Conservation (phyloP, 1,140 invertebrate species). For the Macrotrachela quadricornifera region DNA sequence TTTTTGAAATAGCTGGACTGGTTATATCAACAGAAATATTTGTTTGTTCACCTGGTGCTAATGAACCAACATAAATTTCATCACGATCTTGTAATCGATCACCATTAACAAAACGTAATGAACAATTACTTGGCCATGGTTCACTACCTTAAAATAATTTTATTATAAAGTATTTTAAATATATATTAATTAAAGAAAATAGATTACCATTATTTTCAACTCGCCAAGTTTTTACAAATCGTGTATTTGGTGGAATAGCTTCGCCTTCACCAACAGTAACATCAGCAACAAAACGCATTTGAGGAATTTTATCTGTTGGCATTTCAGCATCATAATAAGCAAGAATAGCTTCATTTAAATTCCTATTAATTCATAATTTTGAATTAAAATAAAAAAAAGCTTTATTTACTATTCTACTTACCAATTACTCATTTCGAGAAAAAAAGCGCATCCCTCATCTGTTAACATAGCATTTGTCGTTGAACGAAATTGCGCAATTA, state of each 20-base stretch:
- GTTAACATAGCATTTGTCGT: constrained; percentile 3
- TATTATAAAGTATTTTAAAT: neutral
- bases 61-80: too few species aligned
- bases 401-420: too few species aligned
- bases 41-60: too few species aligned
- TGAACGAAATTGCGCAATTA: constrained; percentile 3
- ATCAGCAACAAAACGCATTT: constrained; percentile 55
- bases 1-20: too few species aligned
- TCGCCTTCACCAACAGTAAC: constrained; percentile 51
- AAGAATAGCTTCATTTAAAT: constrained; percentile 76
- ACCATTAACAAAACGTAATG: constrained; percentile 7
- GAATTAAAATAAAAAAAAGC: too few species aligned
- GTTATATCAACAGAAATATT: too few species aligned
- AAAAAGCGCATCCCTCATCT: constrained; percentile 4
- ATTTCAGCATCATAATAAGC: constrained; percentile 73
- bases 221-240: constrained; percentile 54
- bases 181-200: neutral
- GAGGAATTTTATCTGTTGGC: constrained; percentile 37
- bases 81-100: neutral
- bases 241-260: constrained; percentile 46
- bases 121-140: neutral
- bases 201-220: constrained; percentile 49
- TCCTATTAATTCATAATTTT: too few species aligned
- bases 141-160: neutral
- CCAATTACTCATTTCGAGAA: constrained; percentile 5